These are phyloP conservation scores for Prorops nasuta DNA, from an alignment of 1,140 invertebrate genomes.

Conservation along the genomic window DNA sequence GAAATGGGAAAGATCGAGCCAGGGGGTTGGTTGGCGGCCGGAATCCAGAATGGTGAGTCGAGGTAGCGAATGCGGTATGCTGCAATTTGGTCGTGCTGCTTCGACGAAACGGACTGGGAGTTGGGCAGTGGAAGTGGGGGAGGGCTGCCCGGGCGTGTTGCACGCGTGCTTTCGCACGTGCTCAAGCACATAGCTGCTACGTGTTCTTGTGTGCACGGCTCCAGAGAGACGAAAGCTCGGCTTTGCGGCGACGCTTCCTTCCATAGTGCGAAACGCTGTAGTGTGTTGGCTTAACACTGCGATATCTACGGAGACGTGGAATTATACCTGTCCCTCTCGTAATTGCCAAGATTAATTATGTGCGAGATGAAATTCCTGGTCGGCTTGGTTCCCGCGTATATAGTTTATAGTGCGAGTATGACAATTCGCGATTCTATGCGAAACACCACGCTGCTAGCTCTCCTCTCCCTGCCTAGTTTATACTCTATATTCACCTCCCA, in stretches of 20 bases:
- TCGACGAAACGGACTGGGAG: background rate
- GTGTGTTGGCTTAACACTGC: slow-evolving; percentile 16
- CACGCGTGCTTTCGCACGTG: too few species aligned
- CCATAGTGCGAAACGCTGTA: slow-evolving; percentile 23
- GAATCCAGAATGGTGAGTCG: too few species aligned
- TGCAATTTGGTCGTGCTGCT: slow-evolving; percentile 15
- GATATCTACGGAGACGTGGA: slow-evolving; percentile 11
- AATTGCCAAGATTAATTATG: slow-evolving; percentile 53
- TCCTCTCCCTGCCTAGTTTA: too few species aligned
- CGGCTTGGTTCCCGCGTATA: too few species aligned
- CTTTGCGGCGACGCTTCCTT: background rate
- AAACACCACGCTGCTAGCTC: too few species aligned
- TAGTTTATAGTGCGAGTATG: too few species aligned
- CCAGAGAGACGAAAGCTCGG: too few species aligned
- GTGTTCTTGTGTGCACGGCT: slow-evolving; percentile 9
- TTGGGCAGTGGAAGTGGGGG: too few species aligned
- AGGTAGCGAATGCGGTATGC: slow-evolving; percentile 17
- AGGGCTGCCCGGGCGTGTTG: too few species aligned
- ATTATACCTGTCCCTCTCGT: slow-evolving; percentile 41
- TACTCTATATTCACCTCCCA: too few species aligned
- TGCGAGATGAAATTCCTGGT: slow-evolving; percentile 48
- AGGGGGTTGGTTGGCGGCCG: too few species aligned
- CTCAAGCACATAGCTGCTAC: background rate
- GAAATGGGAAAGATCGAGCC: too few species aligned
- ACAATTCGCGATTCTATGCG: slow-evolving; percentile 20